Conservation (phyloP, 2,113 vertebrate species). For the Cyanoderma ruficeps region DNA sequence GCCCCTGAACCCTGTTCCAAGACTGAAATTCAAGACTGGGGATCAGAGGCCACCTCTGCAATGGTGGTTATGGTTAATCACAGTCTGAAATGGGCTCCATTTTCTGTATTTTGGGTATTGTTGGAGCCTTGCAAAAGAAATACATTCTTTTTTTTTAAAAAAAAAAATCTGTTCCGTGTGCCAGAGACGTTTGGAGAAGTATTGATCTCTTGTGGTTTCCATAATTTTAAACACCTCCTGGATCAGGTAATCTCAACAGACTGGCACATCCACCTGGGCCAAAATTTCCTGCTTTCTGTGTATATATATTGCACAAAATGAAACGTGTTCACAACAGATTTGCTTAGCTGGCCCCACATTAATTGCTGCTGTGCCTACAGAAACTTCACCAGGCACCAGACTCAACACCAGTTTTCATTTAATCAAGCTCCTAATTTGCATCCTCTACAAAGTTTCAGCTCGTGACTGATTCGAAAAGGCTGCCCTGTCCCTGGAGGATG, state of each 20-base stretch:
- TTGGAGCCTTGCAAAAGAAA: neutral
- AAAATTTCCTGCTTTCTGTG: neutral
- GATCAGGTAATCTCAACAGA: constrained; percentile 44
- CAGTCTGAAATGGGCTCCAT: neutral
- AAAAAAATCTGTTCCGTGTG: neutral
- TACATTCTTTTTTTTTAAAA: neutral
- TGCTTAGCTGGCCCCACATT: constrained; percentile 9
- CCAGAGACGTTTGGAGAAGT: neutral
- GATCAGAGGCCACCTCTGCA: neutral
- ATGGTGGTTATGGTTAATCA: neutral
- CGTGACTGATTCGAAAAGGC: neutral
- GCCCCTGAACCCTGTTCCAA: constrained; percentile 8
- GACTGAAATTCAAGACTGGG: neutral
- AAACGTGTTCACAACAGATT: constrained; percentile 26
- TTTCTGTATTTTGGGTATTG: neutral
- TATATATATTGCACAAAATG: neutral
- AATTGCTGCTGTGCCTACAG: neutral
- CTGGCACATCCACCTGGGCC: constrained; percentile 32
- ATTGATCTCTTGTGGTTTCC: constrained; percentile 5
- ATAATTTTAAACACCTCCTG: constrained; percentile 45
- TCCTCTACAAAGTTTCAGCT: neutral
- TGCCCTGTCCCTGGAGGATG: neutral
- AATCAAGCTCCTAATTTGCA: constrained; percentile 30
- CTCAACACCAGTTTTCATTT: neutral
- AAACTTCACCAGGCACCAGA: neutral